Evolutionary conservation across 2,113 vertebrate genomes (phyloP).

Genomic region (Danionella cerebrum): DNA sequence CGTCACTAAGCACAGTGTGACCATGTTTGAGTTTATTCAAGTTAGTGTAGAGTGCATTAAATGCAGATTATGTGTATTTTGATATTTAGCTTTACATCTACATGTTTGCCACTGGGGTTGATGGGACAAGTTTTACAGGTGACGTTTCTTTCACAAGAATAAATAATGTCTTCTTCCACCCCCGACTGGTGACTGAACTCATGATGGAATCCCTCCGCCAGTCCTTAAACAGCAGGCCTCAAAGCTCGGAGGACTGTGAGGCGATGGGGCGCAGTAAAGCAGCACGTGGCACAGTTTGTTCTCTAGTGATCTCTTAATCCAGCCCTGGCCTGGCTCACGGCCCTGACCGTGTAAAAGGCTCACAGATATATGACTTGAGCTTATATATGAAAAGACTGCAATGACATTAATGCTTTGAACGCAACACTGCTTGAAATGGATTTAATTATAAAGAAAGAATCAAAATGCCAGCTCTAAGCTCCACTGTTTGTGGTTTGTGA

Average conservation of each 20-base stretch:
- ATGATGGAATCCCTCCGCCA: slow-evolving; percentile 60
- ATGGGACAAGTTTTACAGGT: slow-evolving; percentile 61
- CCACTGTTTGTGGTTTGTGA: slow-evolving; percentile 8
- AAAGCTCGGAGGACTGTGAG: slow-evolving; percentile 55
- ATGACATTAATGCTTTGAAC: background rate
- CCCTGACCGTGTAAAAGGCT: slow-evolving; percentile 11
- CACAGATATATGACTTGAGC: background rate
- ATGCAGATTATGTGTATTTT: slow-evolving; percentile 55
- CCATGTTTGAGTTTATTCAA: too few species aligned
- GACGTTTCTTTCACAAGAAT: slow-evolving; percentile 44
- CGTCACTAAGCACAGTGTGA: too few species aligned
- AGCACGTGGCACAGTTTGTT: slow-evolving; percentile 47
- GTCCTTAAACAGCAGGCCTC: slow-evolving; percentile 65
- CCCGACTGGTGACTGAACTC: slow-evolving; percentile 60
- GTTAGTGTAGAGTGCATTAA: too few species aligned
- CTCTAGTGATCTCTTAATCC: slow-evolving; percentile 44
- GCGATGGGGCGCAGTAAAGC: slow-evolving; percentile 60
- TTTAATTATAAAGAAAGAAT: too few species aligned
- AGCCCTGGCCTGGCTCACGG: slow-evolving; percentile 24
- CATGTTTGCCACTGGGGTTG: slow-evolving; percentile 39
- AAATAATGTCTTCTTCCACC: slow-evolving; percentile 39
- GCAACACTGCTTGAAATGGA: too few species aligned
- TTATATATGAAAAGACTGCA: background rate
- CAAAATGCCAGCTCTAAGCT: background rate
- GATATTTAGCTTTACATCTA: slow-evolving; percentile 34